Evolutionary conservation across 2,113 vertebrate species (phyloP).

Genomic region (Thamnophis sirtalis): DNA sequence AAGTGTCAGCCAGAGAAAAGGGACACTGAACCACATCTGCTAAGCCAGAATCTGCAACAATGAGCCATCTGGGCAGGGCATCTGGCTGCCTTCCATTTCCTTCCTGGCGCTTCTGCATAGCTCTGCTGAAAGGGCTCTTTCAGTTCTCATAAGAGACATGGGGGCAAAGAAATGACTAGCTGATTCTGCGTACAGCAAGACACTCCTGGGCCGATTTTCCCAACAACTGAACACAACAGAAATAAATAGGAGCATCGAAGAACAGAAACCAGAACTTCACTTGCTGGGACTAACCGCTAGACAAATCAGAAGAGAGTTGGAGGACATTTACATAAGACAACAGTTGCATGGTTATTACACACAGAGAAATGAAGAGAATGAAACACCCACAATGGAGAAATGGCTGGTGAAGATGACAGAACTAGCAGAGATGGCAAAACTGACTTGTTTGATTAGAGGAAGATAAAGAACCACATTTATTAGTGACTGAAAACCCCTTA

Average conservation of each 20-base stretch:
- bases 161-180: no score
- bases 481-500: background rate
- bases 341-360: background rate
- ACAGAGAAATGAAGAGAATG: background rate
- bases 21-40: background rate
- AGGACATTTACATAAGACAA: background rate
- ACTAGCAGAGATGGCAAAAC: background rate
- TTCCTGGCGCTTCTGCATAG: background rate
- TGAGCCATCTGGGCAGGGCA: no score
- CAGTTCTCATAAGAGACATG: no score
- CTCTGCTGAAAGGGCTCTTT: background rate
- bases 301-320: background rate
- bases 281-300: background rate
- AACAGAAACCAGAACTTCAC: background rate
- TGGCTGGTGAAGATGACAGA: background rate
- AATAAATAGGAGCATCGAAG: background rate
- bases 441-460: background rate
- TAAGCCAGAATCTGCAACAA: background rate
- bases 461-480: background rate
- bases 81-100: background rate
- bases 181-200: background rate
- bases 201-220: background rate
- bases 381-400: background rate
- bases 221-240: background rate
- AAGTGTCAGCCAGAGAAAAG: conserved; percentile 2